A percentile compares a stretch with the other conserved stretches of the same genome.
Evolutionary conservation across 2,113 vertebrate genomes (phyloP).

Genomic region (Rostratula benghalensis): DNA sequence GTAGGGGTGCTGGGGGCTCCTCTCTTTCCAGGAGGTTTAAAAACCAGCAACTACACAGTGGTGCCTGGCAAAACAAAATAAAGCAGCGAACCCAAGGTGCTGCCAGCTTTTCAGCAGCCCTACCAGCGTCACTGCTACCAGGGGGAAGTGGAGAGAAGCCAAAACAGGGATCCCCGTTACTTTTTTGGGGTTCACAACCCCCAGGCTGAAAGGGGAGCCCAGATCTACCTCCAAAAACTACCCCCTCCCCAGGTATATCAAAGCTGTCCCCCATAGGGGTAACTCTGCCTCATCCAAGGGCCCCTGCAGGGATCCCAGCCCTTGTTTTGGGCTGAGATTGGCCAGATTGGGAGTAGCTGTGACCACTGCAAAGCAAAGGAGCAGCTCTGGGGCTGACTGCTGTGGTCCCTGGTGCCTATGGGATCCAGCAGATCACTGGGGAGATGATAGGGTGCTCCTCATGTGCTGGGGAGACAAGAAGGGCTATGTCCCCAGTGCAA

Average conservation of each 20-base stretch:
- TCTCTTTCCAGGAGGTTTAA: not conserved
- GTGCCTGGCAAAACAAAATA: not conserved
- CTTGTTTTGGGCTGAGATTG: not conserved
- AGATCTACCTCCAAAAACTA: not conserved
- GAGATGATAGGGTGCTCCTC: not conserved
- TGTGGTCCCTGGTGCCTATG: not conserved
- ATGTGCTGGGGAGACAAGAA: not conserved
- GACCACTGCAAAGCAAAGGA: not conserved
- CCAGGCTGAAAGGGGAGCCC: not conserved
- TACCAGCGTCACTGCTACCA: rapidly evolving
- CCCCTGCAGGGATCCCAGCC: not conserved
- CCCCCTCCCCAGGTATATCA: not conserved
- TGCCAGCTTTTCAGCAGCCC: not conserved
- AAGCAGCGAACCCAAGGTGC: not conserved
- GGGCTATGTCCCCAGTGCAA: not conserved
- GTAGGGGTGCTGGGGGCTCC: not conserved
- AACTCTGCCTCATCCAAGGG: not conserved
- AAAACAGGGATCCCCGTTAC: not conserved
- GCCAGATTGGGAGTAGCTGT: not conserved
- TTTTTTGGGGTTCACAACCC: not conserved
- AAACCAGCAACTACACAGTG: not conserved
- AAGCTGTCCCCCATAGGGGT: not conserved
- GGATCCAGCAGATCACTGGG: not conserved
- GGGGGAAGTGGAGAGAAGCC: not conserved
- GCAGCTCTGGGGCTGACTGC: not conserved